phyloP scores from a whole-genome alignment of 2,797 vertebrate genomes.

The Pseudotriccus pelzelni region DNA sequence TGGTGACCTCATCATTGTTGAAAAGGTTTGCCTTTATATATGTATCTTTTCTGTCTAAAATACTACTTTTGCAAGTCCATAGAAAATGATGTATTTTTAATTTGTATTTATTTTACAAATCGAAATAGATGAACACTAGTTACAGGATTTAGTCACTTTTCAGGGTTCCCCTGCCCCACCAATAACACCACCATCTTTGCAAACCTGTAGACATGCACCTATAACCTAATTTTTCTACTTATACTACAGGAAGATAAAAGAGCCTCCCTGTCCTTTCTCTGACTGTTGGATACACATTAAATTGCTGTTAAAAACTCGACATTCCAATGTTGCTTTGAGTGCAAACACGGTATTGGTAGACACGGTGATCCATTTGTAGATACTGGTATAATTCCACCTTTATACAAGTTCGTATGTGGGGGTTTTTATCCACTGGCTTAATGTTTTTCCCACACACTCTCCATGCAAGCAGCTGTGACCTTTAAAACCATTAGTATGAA shows the following conservation, averaged over 20 bases:
- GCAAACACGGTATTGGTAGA: not conserved
- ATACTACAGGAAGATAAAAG: not conserved
- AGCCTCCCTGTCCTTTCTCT: not conserved
- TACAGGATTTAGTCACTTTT: not conserved
- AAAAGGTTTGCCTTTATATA: constrained; percentile 85
- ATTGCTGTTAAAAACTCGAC: not conserved
- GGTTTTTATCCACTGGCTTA: not conserved
- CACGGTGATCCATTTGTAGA: not conserved
- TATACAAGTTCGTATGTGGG: not conserved
- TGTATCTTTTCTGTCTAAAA: not conserved
- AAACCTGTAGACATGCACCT: not conserved
- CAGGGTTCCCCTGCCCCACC: not conserved
- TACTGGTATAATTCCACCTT: not conserved
- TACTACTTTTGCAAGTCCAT: not conserved
- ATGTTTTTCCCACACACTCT: not conserved
- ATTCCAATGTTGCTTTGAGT: not conserved
- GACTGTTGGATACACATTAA: not conserved
- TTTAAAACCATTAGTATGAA: not conserved
- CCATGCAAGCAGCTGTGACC: not conserved
- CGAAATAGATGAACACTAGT: not conserved
- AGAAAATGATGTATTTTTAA: not conserved
- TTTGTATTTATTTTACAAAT: not conserved
- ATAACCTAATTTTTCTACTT: not conserved
- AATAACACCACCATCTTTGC: not conserved
- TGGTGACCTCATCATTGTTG: constrained; percentile 98